These are phyloP conservation scores for Heliothis virescens DNA, from an alignment of 1,140 invertebrate species.

Conservation along the genomic window DNA sequence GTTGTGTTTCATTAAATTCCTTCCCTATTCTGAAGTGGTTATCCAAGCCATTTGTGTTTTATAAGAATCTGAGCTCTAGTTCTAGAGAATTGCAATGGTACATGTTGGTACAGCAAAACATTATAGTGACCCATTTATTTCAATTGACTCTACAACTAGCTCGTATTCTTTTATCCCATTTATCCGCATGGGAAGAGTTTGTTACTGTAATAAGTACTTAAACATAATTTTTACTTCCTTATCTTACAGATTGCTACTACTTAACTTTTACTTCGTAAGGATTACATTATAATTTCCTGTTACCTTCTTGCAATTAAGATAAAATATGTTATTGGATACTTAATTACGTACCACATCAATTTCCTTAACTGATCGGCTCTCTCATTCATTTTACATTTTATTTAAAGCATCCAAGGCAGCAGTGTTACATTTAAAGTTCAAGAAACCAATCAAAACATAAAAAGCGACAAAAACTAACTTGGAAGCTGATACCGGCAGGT, in stretches of 20 bases:
- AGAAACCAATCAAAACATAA: conserved; percentile 30
- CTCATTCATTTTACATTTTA: not conserved
- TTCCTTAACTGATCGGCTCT: no score
- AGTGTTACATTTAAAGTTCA: conserved; percentile 27
- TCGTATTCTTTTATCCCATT: conserved; percentile 7
- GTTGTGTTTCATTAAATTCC: no score
- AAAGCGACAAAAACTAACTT: conserved; percentile 17
- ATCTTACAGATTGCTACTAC: not conserved
- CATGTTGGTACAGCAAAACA: conserved; percentile 14
- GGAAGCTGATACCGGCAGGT: conserved; percentile 49
- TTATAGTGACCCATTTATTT: conserved; percentile 18
- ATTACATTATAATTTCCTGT: not conserved
- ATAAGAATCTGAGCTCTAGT: not conserved
- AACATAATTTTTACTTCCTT: not conserved
- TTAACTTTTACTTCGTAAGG: not conserved
- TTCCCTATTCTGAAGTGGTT: no score
- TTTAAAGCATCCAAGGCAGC: conserved; percentile 22
- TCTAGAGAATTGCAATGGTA: conserved; percentile 3
- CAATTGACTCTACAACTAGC: conserved; percentile 14
- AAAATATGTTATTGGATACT: no score
- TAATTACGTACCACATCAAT: no score
- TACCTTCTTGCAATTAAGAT: no score
- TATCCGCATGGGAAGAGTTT: conserved; percentile 12
- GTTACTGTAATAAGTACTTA: not conserved
- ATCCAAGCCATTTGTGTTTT: no score